Evolutionary conservation across 2,797 vertebrate species (phyloP), one percentile per base, ranked within the genome.

Genomic region (Danio albolineatus): DNA sequence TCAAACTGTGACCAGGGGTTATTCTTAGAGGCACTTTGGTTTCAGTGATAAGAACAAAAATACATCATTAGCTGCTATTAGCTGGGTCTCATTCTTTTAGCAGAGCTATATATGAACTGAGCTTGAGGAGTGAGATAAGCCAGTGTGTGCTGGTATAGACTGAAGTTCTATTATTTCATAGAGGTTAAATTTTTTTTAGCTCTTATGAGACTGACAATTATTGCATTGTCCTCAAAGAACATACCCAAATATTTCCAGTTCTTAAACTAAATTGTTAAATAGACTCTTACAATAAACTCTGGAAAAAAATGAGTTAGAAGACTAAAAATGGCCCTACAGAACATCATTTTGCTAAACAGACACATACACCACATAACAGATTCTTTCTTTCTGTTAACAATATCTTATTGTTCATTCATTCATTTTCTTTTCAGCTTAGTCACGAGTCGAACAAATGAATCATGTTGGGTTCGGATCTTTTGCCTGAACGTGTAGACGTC

Each of bases 11-110:
- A 65, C 48, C 43, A 62, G 49, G 61, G 70, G 43, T 17, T 78
- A 59, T 72, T 51, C 46, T 41, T 51, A 44, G 28, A 57, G 57
- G 57, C 39, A 56, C 41, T 64, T 78, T 78, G 57, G 71, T 57
- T 73, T 43, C 36, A 6, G 13, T 64, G 51, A 62, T 46, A 69
- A 62, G n/a, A 19, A 59, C 43, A 69, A 82, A 73, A 64, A 64
- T 72, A 41, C 80, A 72, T 36, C 21, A 62, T 57, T 39, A 51
- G 60, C 13, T 62, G 69, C 54, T 56, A 69, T 75, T 81, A 81
- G 19, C 19, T 38, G 36, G 38, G 36, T 56, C 41, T 28, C 53
- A 13, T 57, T 73, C 48, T 36, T n/a, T 4, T 41, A 74, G 69
- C 54, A 59, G n/a, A 43, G 56, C 59, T 54, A 36, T 44, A 13